These are phyloP conservation scores for Aphelinus atriplicis DNA, from an alignment of 1,140 invertebrate genomes.

Conservation along the genomic window DNA sequence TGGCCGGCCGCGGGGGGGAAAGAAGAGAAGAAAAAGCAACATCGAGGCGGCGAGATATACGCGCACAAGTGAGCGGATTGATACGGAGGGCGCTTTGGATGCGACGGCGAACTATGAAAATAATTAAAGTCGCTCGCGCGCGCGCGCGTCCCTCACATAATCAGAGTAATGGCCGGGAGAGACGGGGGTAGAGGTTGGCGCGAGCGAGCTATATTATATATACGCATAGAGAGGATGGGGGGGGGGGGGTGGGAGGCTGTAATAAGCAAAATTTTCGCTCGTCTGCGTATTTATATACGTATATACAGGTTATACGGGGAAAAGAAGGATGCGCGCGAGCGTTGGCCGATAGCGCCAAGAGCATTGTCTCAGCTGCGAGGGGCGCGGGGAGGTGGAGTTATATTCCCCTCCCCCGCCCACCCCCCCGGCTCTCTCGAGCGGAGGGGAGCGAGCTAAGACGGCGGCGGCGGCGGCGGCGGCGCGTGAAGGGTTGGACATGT, in stretches of 20 bases:
- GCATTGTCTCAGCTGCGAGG: conserved; percentile 64
- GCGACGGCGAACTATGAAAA: conserved; percentile 46
- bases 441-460: conserved; percentile 31
- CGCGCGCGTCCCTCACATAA: conserved; percentile 49
- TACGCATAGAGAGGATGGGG: conserved; percentile 1
- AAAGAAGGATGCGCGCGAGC: conserved; percentile 43
- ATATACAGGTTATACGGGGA: conserved; percentile 23
- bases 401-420: conserved; percentile 24
- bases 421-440: conserved; percentile 24
- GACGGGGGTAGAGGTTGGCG: conserved; percentile 9
- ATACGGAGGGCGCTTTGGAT: too few species aligned
- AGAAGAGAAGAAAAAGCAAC: too few species aligned
- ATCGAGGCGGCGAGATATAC: too few species aligned
- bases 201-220: conserved; percentile 8
- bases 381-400: conserved; percentile 55
- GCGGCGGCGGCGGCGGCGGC: conserved; percentile 28
- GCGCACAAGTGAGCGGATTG: too few species aligned
- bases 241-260: conserved; percentile 56
- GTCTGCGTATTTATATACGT: too few species aligned
- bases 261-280: conserved; percentile 66
- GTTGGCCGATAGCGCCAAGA: conserved; percentile 48
- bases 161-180: conserved; percentile 58
- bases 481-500: conserved; percentile 68
- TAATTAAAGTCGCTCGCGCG: conserved; percentile 48
- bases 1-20: too few species aligned